Evolutionary conservation across 2,888 invertebrate genomes (phyloP), one percentile per base, ranked within the genome.

Genomic region (Eupsilia transversa): DNA sequence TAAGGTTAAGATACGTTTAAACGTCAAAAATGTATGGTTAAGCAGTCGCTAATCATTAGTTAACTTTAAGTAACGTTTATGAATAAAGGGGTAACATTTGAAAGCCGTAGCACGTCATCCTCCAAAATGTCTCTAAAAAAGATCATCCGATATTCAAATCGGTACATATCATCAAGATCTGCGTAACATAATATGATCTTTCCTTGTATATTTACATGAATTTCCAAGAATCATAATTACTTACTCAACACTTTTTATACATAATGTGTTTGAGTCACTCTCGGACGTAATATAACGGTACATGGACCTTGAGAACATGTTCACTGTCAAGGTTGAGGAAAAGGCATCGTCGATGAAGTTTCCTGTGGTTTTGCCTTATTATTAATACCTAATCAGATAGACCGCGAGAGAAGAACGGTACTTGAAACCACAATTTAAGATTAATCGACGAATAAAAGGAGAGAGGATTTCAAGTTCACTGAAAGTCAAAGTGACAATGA

Each of bases 251-350:
- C 56, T 79, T 84, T 79, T 86, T 87, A 75, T 81, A 61, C 57
- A 57, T 76, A 64, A 69, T 73, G 64, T 74, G 69, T 60, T 82
- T 84, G 86, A 87, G 74, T 87, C 87, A 84, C 57, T 56, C 20
- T 49, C 43, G 17, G 59, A 82, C 80, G 80, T 86, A 77, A 78
- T 65, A 65, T 87, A 87, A 87, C 86, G 87, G 86, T 87, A 79
- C 63, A 74, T 69, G 38, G 77, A 81, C 86, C 86, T 87, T 87
- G 87, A 83, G 35, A 77, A 41, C 60, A 59, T 72, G 74, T 64
- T 82, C 86, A 82, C 59, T 84, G 83, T 10, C 87, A 87, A 87
- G 86, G 87, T 84, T 80, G 71, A 84, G 86, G 86, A 80, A 86
- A 86, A 86, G 77, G 23, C 84, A 61, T 54, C 54, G 56, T 20